Evolutionary conservation across 1,140 invertebrate species (phyloP), one percentile per base, ranked within the genome.

Genomic region (Eumaeus atala): DNA sequence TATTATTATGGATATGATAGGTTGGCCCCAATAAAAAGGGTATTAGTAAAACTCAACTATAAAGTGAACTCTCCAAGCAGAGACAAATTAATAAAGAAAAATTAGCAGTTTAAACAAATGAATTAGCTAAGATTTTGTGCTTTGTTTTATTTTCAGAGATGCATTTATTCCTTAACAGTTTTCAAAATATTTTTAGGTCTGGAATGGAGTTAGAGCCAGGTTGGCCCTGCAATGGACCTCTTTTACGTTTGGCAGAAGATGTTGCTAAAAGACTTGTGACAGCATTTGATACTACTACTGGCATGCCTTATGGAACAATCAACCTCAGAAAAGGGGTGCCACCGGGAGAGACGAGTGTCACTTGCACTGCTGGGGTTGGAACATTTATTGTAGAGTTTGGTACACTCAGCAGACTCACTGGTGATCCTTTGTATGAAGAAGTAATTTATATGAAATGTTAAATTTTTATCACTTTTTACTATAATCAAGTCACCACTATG

Each of bases 271-370:
- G 96, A 75, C 81, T 99, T 4, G 90, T 99, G 44, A 93, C 95
- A 14, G 95, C 95, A 4, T 97, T 97, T 87, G 93, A 96, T 70
- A 96, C 95, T 0, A 92, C 91, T 10, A 96, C 95, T 17, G 97
- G 98, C 0, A 99, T 99, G 98, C 98, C 98, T 0, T 99, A 98
- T 89, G 98, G 98, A 12, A 99, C 98, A 9, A 96, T 96, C 0
- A 98, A 98, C 84, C 82, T 99, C 9, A 91, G 93, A 49, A 91
- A 96, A 80, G 98, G 98, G 3, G 95, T 99, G 2, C 98, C 98
- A 3, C 90, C 91, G 51, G 96, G 95, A 11, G 98, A 99, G 88
- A 99, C 98, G 7, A 94, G 95, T 50, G 92, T 99, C 2, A 99
- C 98, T 0, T 99, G 98, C 81, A 99, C 97, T 5, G 98, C 98